Conservation (phyloP, 2,797 vertebrate species). For the Rallus crepitans region DNA sequence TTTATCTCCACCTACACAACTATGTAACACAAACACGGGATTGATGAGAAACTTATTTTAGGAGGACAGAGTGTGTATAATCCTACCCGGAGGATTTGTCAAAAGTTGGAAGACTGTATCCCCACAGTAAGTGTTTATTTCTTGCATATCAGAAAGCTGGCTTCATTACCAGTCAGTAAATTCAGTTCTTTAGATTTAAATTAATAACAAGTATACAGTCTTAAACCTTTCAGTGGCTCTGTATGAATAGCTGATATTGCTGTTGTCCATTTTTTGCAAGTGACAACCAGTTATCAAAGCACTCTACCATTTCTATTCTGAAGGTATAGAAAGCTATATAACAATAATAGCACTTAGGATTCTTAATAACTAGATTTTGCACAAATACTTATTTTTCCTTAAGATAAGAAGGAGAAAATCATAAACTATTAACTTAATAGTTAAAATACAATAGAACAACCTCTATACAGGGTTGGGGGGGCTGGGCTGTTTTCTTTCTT, state of each 20-base stretch:
- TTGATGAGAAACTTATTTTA: neutral
- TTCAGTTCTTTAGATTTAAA: neutral
- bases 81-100: neutral
- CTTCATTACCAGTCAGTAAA: neutral
- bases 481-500: neutral
- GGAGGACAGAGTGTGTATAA: neutral
- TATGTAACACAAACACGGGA: neutral
- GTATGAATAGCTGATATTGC: constrained; percentile 34
- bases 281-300: constrained; percentile 46
- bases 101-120: neutral
- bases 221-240: neutral
- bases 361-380: neutral
- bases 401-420: neutral
- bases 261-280: neutral
- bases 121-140: neutral
- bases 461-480: neutral
- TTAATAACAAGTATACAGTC: constrained; percentile 12
- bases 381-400: neutral
- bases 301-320: constrained; percentile 7
- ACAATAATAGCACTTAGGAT: neutral
- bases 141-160: neutral
- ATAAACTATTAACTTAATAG: neutral
- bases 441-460: neutral
- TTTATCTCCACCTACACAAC: neutral
- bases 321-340: neutral